A percentile compares a stretch with the other conserved stretches of the same genome.
phyloP scores from a whole-genome alignment of 2,888 invertebrate species.

The Agrotis ipsilon region DNA sequence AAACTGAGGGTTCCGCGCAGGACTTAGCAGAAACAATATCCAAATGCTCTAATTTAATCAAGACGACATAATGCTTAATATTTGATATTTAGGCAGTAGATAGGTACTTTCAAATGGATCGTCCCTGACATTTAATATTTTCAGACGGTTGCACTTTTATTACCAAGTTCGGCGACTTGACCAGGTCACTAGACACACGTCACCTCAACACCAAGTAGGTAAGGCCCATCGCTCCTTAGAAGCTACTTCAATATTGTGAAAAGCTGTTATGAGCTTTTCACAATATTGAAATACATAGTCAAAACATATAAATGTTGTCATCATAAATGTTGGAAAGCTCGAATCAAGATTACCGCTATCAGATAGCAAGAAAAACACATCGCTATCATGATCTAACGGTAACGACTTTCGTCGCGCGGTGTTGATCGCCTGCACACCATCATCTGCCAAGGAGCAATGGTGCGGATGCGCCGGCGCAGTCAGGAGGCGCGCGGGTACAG shows the following conservation, averaged over 20 bases:
- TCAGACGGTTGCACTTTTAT: constrained; percentile 1
- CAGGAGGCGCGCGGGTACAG: constrained; percentile 33
- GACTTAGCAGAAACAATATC: too few relatives aligned
- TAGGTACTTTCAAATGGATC: constrained; percentile 25
- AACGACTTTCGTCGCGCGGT: constrained; percentile 46
- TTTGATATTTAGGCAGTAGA: not conserved
- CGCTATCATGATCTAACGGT: constrained; percentile 56
- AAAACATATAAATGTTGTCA: too few relatives aligned
- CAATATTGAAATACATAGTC: too few relatives aligned
- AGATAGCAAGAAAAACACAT: constrained; percentile 49
- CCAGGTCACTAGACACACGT: not conserved
- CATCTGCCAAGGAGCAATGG: constrained; percentile 30
- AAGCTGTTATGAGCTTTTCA: not conserved
- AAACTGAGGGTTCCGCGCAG: too few relatives aligned
- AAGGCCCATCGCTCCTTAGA: not conserved
- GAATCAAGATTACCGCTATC: constrained; percentile 50
- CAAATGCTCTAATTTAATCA: not conserved
- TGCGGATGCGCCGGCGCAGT: constrained; percentile 55
- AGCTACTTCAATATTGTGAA: constrained; percentile 3
- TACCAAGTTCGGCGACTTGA: not conserved
- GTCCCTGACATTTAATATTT: constrained; percentile 46
- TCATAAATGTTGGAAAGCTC: not conserved
- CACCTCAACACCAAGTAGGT: not conserved
- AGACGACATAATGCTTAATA: not conserved
- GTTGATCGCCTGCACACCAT: constrained; percentile 5